Evolutionary conservation across 2,113 vertebrate genomes (phyloP).

Genomic region (Pantherophis guttatus): DNA sequence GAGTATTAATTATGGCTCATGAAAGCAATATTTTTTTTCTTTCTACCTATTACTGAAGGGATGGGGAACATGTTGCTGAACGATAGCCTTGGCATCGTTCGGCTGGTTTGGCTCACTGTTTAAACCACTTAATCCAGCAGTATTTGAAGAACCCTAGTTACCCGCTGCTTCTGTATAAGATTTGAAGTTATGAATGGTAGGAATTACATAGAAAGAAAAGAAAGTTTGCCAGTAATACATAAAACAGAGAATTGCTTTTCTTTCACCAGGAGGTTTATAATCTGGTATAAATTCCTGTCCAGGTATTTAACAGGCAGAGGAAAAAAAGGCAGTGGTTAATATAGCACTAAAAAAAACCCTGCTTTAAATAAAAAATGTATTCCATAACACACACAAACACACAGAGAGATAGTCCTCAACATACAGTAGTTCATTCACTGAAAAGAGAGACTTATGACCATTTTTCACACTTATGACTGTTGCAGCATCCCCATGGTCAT

Average conservation of each 20-base stretch:
- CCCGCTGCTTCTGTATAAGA: not conserved
- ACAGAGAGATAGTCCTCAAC: not conserved
- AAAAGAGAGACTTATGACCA: not conserved
- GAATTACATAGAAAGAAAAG: not conserved
- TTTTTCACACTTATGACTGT: not conserved
- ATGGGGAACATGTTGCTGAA: not conserved
- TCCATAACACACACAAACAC: not conserved
- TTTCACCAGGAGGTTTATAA: too few relatives aligned
- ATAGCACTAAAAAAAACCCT: not conserved
- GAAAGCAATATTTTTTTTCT: not conserved
- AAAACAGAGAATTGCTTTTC: not conserved
- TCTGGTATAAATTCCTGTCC: fast-evolving
- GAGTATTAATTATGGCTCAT: not conserved
- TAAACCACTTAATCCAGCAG: not conserved
- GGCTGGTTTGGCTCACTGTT: not conserved
- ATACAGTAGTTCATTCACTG: not conserved
- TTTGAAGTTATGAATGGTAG: not conserved
- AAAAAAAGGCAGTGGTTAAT: not conserved
- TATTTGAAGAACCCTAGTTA: not conserved
- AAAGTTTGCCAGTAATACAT: not conserved
- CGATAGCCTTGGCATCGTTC: not conserved
- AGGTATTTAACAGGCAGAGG: not conserved
- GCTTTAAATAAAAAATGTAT: not conserved
- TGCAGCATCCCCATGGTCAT: not conserved
- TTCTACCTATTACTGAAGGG: not conserved